phyloP scores from a whole-genome alignment of 2,888 invertebrate species.

The Arctia plantaginis region DNA sequence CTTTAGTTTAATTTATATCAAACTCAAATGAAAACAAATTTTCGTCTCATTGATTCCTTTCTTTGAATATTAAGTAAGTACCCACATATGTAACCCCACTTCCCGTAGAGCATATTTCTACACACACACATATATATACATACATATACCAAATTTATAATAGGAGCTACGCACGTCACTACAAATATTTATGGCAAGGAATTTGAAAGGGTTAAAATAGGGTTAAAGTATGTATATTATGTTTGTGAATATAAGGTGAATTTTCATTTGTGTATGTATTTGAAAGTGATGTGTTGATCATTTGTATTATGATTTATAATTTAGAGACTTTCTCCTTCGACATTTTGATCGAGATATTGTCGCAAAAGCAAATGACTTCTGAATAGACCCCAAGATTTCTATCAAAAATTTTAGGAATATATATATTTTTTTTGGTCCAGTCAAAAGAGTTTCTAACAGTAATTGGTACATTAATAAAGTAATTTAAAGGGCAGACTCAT shows the following conservation, averaged over 20 bases:
- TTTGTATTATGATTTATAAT: not conserved
- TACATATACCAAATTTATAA: not conserved
- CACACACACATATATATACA: not conserved
- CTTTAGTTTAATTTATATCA: too few species aligned
- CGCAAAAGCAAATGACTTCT: not conserved
- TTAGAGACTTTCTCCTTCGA: not conserved
- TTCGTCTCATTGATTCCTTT: too few species aligned
- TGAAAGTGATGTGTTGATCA: not conserved
- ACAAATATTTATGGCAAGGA: not conserved
- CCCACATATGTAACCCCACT: not conserved
- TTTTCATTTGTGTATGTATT: not conserved
- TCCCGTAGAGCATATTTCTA: not conserved
- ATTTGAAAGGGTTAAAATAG: not conserved
- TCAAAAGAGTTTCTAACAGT: not conserved
- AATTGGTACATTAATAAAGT: slow-evolving; percentile 22
- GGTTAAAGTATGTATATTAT: not conserved
- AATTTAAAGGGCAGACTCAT: slow-evolving; percentile 48
- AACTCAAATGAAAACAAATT: too few species aligned
- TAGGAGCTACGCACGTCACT: not conserved
- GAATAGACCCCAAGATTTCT: not conserved
- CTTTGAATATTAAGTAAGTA: too few species aligned
- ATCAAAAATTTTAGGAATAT: not conserved
- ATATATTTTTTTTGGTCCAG: not conserved
- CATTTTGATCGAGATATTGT: not conserved
- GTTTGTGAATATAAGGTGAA: not conserved